A percentile compares a stretch with the other conserved stretches of the same genome.
These are phyloP conservation scores for Branchipolynoe longqiensis DNA, from an alignment of 2,888 invertebrate species.

Conservation along the genomic window DNA sequence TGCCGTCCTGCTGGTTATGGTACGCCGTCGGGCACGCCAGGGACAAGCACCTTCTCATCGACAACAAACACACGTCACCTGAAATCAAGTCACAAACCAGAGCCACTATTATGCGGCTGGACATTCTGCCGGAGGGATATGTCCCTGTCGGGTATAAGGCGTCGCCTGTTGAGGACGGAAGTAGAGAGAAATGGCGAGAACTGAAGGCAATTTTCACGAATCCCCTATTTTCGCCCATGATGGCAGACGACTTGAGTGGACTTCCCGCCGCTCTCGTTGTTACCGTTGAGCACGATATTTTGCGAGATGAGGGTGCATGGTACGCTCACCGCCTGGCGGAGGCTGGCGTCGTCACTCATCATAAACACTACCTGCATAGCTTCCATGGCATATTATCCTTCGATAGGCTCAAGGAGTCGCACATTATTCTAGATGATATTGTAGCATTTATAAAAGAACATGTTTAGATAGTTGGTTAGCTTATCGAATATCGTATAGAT, in stretches of 20 bases:
- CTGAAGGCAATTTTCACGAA: constrained; percentile 70
- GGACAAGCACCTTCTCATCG: background rate
- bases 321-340: constrained; percentile 78
- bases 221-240: constrained; percentile 79
- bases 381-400: constrained; percentile 70
- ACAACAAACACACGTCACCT: constrained; percentile 8
- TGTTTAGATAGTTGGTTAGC: constrained; percentile 9
- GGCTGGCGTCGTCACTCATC: constrained; percentile 73
- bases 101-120: background rate
- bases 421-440: background rate
- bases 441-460: constrained; percentile 11
- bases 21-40: constrained; percentile 18
- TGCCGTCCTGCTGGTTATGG: constrained; percentile 42
- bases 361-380: constrained; percentile 72
- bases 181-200: constrained; percentile 58
- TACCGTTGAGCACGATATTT: constrained; percentile 81
- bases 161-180: background rate
- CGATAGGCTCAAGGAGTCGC: background rate
- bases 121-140: background rate
- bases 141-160: background rate
- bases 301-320: constrained; percentile 81
- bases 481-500: too few species aligned
- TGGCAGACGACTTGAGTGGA: constrained; percentile 73
- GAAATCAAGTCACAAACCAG: background rate
- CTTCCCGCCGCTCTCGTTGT: constrained; percentile 79